Percentiles rank a stretch among this genome's conserved stretches.
These are phyloP conservation scores for Sterna hirundo DNA, from an alignment of 2,113 vertebrate genomes.

Conservation along the genomic window DNA sequence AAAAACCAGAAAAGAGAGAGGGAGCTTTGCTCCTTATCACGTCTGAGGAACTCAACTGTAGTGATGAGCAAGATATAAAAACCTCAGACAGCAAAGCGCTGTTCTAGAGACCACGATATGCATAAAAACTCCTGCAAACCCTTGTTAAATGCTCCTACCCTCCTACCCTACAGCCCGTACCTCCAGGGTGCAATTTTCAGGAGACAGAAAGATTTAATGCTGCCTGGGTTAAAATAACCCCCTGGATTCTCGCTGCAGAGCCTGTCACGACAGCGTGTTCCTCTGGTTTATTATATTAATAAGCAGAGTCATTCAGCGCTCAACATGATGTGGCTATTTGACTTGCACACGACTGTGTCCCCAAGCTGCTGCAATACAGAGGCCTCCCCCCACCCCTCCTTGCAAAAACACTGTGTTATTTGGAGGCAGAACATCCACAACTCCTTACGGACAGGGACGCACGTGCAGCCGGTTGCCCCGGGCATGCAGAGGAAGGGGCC, in stretches of 20 bases:
- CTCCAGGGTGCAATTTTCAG: constrained; percentile 32
- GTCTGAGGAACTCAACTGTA: background rate
- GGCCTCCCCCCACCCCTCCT: background rate
- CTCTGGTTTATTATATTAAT: constrained; percentile 57
- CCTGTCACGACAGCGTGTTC: background rate
- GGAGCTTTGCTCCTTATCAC: background rate
- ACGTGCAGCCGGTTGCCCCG: fast-evolving
- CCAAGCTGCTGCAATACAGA: background rate
- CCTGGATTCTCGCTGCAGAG: background rate
- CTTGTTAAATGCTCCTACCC: background rate
- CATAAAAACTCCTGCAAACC: constrained; percentile 24
- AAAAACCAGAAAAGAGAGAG: too few relatives aligned
- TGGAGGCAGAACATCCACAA: background rate
- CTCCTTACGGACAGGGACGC: background rate
- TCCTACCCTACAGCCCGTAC: background rate
- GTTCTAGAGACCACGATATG: background rate
- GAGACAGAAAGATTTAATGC: constrained; percentile 44
- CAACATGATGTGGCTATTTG: constrained; percentile 13
- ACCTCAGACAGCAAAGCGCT: background rate
- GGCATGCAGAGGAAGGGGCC: background rate
- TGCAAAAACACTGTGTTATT: background rate
- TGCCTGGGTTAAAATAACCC: background rate
- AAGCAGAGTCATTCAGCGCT: constrained; percentile 44
- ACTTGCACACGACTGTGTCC: background rate
- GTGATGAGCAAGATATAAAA: background rate